Evolutionary conservation across 2,797 vertebrate species (phyloP), one percentile per base, ranked within the genome.

Genomic region (Clarias fuscus): DNA sequence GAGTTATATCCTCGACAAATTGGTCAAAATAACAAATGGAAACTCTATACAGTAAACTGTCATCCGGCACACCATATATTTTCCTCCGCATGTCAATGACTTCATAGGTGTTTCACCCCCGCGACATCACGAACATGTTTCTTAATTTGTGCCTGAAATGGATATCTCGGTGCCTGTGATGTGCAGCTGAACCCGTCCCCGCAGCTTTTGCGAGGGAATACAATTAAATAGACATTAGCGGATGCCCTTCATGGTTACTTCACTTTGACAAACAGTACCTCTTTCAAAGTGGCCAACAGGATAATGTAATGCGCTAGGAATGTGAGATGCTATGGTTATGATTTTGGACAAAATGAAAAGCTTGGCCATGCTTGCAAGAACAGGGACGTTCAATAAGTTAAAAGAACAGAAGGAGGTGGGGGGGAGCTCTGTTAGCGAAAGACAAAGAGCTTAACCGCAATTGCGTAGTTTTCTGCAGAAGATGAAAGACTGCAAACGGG

Each of bases 241-340:
- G 58, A 70, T 71, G 86, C 59, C 86, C 86, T 87, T 87, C 86
- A 87, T 80, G 82, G 65, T 80, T 56, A n/a, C 73, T 72, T 73
- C 85, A 27, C 79, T 61, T n/a, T 83, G 75, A 84, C 75, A 65
- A 68, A 65, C 65, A 53, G 67, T 27, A 67, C 61, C 61, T 78
- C 67, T 65, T 80, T 70, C 67, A 65, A 43, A 64, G 56, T 24
- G 65, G 67, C 75, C 82, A 84, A 64, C 67, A 37, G 91, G 86
- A 89, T 43, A 43, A 79, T 62, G 86, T 84, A 76, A 87, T 81
- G 89, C 33, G 5, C 40, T 1, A 53, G 48, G 76, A 68, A 53
- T 71, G 82, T 18, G 56, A 30, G 40, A 59, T 48, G 85, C 61
- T 70, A 68, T 56, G 72, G 18, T 64, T 62, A 56, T 40, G 81